phyloP scores from a whole-genome alignment of 2,888 invertebrate genomes.

The Leptarthrus brevirostris region DNA sequence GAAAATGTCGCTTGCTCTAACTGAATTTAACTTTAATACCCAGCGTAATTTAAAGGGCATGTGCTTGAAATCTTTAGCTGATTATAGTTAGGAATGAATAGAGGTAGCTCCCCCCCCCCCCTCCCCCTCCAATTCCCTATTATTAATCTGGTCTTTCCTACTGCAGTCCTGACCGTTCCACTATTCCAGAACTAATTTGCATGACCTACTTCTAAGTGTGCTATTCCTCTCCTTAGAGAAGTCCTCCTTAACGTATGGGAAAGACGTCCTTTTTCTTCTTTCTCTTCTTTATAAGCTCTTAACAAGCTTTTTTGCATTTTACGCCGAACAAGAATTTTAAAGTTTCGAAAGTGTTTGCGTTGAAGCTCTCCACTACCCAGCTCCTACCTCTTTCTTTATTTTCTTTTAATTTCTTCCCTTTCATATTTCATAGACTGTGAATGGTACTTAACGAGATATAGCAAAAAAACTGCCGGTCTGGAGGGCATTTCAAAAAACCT shows the following conservation, averaged over 20 bases:
- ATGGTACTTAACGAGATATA: constrained; percentile 5
- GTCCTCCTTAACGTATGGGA: background rate
- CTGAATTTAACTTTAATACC: background rate
- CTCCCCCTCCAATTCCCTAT: background rate
- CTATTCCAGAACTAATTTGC: constrained; percentile 36
- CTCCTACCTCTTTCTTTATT: background rate
- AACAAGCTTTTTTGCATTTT: background rate
- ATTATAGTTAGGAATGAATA: constrained; percentile 21
- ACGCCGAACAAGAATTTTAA: constrained; percentile 4
- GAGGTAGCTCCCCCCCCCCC: background rate
- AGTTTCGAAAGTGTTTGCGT: constrained; percentile 28
- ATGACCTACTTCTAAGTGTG: constrained; percentile 16
- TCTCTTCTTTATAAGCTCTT: background rate
- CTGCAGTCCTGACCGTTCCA: background rate
- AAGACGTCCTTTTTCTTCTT: background rate
- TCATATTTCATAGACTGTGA: background rate
- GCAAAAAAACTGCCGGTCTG: background rate
- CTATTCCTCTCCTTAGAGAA: background rate
- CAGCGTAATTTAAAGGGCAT: constrained; percentile 27
- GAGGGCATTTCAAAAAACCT: background rate
- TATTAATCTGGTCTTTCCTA: background rate
- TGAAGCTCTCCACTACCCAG: background rate
- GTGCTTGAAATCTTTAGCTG: constrained; percentile 23
- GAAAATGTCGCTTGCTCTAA: no score
- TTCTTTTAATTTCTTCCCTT: constrained; percentile 26